Conservation (phyloP, 2,113 vertebrate species). For the Siphamia tubifer region DNA sequence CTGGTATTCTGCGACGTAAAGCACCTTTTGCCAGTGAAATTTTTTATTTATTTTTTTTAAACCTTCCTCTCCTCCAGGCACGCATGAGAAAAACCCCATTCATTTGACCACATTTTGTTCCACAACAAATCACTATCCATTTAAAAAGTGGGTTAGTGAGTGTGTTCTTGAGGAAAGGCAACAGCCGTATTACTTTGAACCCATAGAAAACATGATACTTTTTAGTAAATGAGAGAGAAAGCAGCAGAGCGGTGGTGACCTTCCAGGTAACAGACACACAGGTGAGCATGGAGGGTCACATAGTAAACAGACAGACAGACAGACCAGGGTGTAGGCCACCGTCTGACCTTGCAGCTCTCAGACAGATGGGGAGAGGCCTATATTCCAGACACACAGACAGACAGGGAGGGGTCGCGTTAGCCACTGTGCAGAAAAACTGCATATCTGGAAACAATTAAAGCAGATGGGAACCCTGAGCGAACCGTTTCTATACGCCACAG, state of each 20-base stretch:
- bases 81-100: too few relatives aligned
- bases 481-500: constrained; percentile 27
- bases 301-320: constrained; percentile 30
- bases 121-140: too few relatives aligned
- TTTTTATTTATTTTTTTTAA: too few relatives aligned
- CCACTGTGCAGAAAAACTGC: constrained; percentile 59
- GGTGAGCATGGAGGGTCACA: neutral
- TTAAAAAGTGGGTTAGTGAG: too few relatives aligned
- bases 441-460: constrained; percentile 76
- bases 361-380: constrained; percentile 56
- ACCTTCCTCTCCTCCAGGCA: too few relatives aligned
- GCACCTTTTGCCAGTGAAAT: neutral
- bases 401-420: constrained; percentile 69
- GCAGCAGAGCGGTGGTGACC: neutral
- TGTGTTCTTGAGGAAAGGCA: neutral
- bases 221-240: constrained; percentile 8
- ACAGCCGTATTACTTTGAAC: neutral
- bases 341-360: constrained; percentile 62
- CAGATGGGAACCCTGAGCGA: constrained; percentile 41
- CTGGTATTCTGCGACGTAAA: constrained; percentile 23
- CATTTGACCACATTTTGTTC: too few relatives aligned
- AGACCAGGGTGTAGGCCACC: constrained; percentile 39
- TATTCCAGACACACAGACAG: constrained; percentile 63
- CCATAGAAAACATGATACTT: neutral
- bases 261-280: constrained; percentile 2